Base-by-base conservation (phyloP, 2,113 vertebrate genomes). In the Dicrurus megarhynchus region DNA sequence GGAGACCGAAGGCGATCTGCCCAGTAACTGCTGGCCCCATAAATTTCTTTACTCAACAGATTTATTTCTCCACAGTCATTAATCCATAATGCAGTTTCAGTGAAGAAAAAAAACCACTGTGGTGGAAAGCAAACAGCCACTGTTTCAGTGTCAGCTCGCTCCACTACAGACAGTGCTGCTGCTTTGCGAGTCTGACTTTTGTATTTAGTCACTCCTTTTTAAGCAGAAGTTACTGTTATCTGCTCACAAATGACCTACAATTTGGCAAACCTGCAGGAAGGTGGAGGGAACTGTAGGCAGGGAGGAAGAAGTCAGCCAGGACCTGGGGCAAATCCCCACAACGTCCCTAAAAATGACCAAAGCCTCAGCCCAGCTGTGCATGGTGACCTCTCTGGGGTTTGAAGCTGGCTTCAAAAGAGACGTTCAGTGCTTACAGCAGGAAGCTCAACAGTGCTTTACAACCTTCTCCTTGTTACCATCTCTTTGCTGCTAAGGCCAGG, bases 31-130 rank as follows among this genome's bases (percentile, higher is more conserved):
- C 13, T 70, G 14, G 19, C 41, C 82, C 21, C 50, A 42, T 24
- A 61, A 47, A 90, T 83, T 80, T 78, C 93, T 87, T 76, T 42
- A 59, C 55, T 44, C 23, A 77, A 46, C 59, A 93, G 81, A 89
- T 92, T 93, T 74, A 89, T 82, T 93, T 70, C 67, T 87, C 80
- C 74, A 49, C 33, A 77, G 89, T 27, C 19, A 13, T 84, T 73
- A 79, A 94, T 53, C 76, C 24, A 53, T 42, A 75, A 75, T 3
- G 3, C 11, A 26, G 27, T 35, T 77, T 35, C 55, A 77, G 39
- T 11, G 19, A 65, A 65, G 61, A 17, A 20, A 30, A 79, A 47
- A 20, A 37, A 4, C 0, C 39, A 39, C 39, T 26, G 5, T 7
- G 5, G 5, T 3, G 56, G 70, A 80, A 76, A 74, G 76, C 79